Evolutionary conservation across 2,888 invertebrate species (phyloP).

Genomic region (Melanotus villosus): DNA sequence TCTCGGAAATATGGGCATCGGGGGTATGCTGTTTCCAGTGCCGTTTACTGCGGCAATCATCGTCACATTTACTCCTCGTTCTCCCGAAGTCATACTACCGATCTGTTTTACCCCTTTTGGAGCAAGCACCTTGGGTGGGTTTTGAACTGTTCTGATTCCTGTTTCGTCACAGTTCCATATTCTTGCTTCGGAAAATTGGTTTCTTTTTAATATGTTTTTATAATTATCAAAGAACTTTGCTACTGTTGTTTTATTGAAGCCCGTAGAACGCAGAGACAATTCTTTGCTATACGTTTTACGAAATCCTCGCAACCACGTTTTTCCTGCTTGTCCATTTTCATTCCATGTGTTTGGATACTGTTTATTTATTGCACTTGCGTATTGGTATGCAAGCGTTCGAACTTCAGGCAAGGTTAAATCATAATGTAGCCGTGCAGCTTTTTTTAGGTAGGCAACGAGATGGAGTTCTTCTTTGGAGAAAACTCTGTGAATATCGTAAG

Average conservation of each 20-base stretch:
- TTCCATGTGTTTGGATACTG: conserved; percentile 49
- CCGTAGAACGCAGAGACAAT: conserved; percentile 54
- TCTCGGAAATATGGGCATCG: conserved; percentile 54
- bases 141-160: conserved; percentile 56
- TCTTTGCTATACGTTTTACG: conserved; percentile 34
- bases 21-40: conserved; percentile 51
- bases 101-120: conserved; percentile 56
- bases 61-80: conserved; percentile 52
- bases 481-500: conserved; percentile 1
- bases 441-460: conserved; percentile 7
- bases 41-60: conserved; percentile 51
- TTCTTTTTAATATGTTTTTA: conserved; percentile 46
- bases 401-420: conserved; percentile 40
- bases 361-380: conserved; percentile 50
- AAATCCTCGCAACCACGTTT: conserved; percentile 48
- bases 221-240: conserved; percentile 51
- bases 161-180: conserved; percentile 58
- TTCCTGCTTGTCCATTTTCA: conserved; percentile 40
- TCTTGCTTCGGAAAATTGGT: conserved; percentile 46
- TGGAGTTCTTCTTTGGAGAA: conserved; percentile 13
- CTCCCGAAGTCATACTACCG: conserved; percentile 49
- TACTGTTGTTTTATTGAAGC: conserved; percentile 55
- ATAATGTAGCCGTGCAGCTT: conserved; percentile 46
- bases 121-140: conserved; percentile 56
- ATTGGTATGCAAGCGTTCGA: conserved; percentile 43